Percentiles rank a stretch among this genome's conserved stretches.
These are phyloP conservation scores for Pimephales promelas DNA, from an alignment of 2,113 vertebrate species.

Conservation along the genomic window DNA sequence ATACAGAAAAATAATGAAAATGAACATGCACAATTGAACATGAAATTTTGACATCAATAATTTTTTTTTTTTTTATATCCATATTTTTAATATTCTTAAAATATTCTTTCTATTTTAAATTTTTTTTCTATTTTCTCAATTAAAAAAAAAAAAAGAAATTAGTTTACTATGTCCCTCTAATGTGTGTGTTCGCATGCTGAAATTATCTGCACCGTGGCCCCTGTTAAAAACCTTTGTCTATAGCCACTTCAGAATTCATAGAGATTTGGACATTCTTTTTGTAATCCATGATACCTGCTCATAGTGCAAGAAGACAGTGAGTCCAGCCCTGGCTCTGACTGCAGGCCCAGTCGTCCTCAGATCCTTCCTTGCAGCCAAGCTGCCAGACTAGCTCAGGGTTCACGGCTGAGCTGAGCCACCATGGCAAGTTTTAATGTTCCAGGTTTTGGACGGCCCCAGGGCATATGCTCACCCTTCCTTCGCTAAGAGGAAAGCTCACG, in stretches of 20 bases:
- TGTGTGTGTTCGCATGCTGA: not conserved
- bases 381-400: slow-evolving; percentile 72
- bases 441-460: slow-evolving; percentile 67
- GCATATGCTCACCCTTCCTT: slow-evolving; percentile 59
- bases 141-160: not conserved
- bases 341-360: slow-evolving; percentile 15
- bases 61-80: not conserved
- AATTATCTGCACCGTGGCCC: not conserved
- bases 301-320: not conserved
- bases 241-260: not conserved
- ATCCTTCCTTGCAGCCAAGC: slow-evolving; percentile 56
- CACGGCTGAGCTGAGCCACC: slow-evolving; percentile 58
- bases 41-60: no score
- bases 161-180: not conserved
- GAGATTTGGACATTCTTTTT: slow-evolving; percentile 8
- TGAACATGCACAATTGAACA: no score
- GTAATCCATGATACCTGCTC: not conserved
- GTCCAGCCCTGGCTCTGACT: slow-evolving; percentile 29
- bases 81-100: not conserved
- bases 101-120: not conserved
- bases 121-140: not conserved
- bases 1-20: not conserved
- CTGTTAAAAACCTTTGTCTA: not conserved
- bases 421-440: slow-evolving; percentile 68
- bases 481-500: slow-evolving; percentile 55